Percentiles rank a stretch among this genome's conserved stretches.
Evolutionary conservation across 2,113 vertebrate species (phyloP).

Genomic region (Verasper variegatus): DNA sequence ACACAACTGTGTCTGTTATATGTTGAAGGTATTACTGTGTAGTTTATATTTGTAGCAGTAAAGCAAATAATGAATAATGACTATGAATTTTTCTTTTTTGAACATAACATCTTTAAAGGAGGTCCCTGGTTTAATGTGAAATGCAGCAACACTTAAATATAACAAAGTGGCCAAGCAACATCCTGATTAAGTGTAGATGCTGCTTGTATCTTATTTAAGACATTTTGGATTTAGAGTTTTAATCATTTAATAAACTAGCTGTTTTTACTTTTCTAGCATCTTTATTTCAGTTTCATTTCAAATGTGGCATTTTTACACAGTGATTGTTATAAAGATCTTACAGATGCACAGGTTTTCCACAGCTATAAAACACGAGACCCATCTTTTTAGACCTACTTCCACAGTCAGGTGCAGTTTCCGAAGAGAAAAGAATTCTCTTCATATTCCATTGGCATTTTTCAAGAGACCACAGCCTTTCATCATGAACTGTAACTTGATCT

Average conservation of each 20-base stretch:
- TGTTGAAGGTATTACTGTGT: not conserved
- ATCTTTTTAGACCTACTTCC: conserved; percentile 11
- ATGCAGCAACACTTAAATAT: not conserved
- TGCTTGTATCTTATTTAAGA: not conserved
- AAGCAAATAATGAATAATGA: too few relatives aligned
- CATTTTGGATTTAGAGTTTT: conserved; percentile 6
- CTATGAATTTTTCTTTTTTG: too few relatives aligned
- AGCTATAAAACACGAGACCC: conserved; percentile 31
- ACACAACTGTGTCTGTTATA: too few relatives aligned
- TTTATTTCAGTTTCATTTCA: not conserved
- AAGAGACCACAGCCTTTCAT: conserved; percentile 24
- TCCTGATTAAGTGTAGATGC: not conserved
- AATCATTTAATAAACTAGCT: not conserved
- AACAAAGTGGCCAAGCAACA: not conserved
- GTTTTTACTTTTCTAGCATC: not conserved
- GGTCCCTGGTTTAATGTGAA: too few relatives aligned
- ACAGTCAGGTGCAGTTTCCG: not conserved
- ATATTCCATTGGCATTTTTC: conserved; percentile 24
- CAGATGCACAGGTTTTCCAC: conserved; percentile 16
- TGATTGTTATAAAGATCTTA: conserved; percentile 13
- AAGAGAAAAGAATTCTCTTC: conserved; percentile 22
- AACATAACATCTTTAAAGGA: too few relatives aligned
- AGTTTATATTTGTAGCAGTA: not conserved
- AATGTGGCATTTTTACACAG: conserved; percentile 6
- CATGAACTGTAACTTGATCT: conserved; percentile 18